Base-by-base conservation (phyloP, 2,113 vertebrate species). In the Heloderma charlesbogerti region DNA sequence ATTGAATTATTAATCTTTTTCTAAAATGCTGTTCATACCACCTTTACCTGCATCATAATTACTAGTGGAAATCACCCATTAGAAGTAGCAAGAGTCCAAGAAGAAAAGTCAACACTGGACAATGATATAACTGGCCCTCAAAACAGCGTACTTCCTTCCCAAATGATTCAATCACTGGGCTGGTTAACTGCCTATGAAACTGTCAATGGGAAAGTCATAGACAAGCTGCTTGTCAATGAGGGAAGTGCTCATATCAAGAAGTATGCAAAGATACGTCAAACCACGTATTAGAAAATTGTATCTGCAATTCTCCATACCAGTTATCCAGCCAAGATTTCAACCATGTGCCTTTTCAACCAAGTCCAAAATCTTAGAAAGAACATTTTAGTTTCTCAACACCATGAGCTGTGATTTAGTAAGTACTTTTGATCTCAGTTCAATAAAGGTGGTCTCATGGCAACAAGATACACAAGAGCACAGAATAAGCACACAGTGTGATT, bases 401-500 rank as follows among this genome's bases (percentile, higher is more conserved):
- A 86, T 48, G 43, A 69, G 8, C 7, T 81, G 10, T n/a, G 2
- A 7, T 88, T 82, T n/a, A 45, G n/a, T 34, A 71, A n/a, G 12
- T 27, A n/a, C 67, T 72, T 71, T 9, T 29, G 45, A 31, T 86
- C 31, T 86, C n/a, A 43, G 25, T 66, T 15, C 2, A 48, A 66
- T n/a, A 6, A 80, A 80, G 13, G 20, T 43, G 71, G 34, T 57
- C 43, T 54, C 48, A 51, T 10, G 15, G 2, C 43, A 4, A 75
- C 0, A 29, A 51, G 89, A n/a, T 87, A 48, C 20, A 78, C 0
- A 79, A 74, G 20, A 48, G 25, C 82, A 66, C 0, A 77, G 48
- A 54, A 40, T 4, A 75, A 80, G 27, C 51, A 34, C 0, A 0
- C 1, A 75, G 22, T 1, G 54, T 63, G 6, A 63, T 6, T 43